Percentiles rank a stretch among this genome's conserved stretches.
Conservation (phyloP, 2,888 invertebrate genomes). For the Sinelater perroti region DNA sequence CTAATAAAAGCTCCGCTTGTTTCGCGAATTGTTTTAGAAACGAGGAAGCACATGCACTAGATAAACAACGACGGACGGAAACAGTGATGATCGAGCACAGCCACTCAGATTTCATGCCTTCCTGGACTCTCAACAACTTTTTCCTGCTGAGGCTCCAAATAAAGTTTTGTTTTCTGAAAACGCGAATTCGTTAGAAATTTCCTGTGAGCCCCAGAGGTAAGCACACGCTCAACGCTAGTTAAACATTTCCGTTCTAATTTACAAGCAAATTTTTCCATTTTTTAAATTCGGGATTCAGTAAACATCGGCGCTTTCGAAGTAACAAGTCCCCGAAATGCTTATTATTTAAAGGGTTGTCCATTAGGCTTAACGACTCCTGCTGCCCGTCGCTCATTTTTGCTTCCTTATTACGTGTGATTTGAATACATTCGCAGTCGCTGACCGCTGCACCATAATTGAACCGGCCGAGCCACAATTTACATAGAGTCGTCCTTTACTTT, state of each 20-base stretch:
- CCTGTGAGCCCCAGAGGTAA: not conserved
- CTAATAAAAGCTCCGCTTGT: conserved; percentile 4
- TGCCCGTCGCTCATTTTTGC: not conserved
- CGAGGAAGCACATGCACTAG: not conserved
- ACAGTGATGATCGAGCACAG: not conserved
- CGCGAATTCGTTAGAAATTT: not conserved
- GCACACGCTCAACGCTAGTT: not conserved
- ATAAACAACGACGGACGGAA: conserved; percentile 2
- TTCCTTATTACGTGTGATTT: not conserved
- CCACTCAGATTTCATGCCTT: not conserved
- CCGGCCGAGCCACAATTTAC: conserved; percentile 11
- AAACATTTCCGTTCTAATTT: not conserved
- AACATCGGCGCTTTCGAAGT: not conserved
- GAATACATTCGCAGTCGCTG: conserved; percentile 14
- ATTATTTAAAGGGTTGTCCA: too few relatives aligned
- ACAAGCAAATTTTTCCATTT: not conserved
- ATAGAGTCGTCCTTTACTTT: conserved; percentile 11
- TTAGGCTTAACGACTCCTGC: too few relatives aligned
- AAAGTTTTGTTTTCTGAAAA: not conserved
- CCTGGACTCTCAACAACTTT: not conserved
- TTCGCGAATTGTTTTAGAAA: not conserved
- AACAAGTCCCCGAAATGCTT: too few relatives aligned
- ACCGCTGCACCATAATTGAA: conserved; percentile 17
- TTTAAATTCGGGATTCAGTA: not conserved
- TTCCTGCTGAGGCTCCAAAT: not conserved